phyloP scores from a whole-genome alignment of 2,888 invertebrate species.

The Tanypteryx hageni region DNA sequence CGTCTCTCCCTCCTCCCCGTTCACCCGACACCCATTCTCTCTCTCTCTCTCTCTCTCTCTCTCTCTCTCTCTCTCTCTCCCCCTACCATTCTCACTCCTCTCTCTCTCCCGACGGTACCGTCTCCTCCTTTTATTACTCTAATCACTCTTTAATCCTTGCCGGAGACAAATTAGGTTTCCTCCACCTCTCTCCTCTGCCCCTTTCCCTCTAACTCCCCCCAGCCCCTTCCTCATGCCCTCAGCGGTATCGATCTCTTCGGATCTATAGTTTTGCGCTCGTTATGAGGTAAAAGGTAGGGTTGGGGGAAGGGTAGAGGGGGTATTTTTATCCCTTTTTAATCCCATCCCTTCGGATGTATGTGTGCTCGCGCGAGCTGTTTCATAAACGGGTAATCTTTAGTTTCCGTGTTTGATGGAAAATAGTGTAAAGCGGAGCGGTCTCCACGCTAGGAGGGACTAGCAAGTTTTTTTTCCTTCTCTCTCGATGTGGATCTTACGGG shows the following conservation, averaged over 20 bases:
- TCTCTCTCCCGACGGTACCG: background rate
- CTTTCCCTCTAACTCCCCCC: slow-evolving; percentile 67
- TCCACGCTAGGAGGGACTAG: background rate
- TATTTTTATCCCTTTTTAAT: slow-evolving; percentile 48
- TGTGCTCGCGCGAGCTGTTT: slow-evolving; percentile 46
- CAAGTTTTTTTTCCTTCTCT: background rate
- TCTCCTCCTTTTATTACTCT: slow-evolving; percentile 66
- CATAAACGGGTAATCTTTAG: slow-evolving; percentile 61
- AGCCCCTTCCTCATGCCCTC: slow-evolving; percentile 66
- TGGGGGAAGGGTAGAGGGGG: slow-evolving; percentile 4
- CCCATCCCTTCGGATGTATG: slow-evolving; percentile 30
- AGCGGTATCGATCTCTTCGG: slow-evolving; percentile 65
- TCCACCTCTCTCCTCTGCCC: slow-evolving; percentile 67
- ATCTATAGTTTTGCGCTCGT: slow-evolving; percentile 65
- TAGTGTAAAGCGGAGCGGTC: slow-evolving; percentile 7
- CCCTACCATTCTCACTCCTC: slow-evolving; percentile 54
- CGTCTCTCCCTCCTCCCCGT: slow-evolving; percentile 63
- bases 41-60: background rate
- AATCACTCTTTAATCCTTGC: slow-evolving; percentile 63
- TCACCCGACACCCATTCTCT: background rate
- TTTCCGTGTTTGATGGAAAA: slow-evolving; percentile 58
- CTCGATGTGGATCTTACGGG: background rate
- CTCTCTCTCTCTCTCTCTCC: background rate
- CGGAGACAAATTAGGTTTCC: slow-evolving; percentile 69
- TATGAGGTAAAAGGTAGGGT: slow-evolving; percentile 2